A percentile compares a stretch with the other conserved stretches of the same genome.
Conservation (phyloP, 2,888 invertebrate genomes). For the Tupiocoris notatus region DNA sequence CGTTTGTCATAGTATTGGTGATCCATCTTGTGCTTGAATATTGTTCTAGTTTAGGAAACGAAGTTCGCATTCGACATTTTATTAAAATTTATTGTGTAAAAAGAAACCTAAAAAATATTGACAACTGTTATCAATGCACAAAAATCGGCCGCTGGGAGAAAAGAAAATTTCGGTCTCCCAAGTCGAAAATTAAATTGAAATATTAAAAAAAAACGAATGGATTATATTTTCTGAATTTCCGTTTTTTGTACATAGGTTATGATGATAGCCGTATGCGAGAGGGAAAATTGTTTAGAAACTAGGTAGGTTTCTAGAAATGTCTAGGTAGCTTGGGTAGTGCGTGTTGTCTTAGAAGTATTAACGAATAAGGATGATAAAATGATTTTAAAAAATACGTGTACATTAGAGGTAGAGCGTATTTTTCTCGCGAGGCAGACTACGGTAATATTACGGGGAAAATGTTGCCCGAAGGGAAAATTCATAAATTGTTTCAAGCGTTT, state of each 20-base stretch:
- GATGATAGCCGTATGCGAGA: not conserved
- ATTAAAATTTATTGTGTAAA: no score
- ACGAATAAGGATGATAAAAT: constrained; percentile 22
- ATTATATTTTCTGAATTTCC: constrained; percentile 30
- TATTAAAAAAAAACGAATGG: not conserved
- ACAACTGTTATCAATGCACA: not conserved
- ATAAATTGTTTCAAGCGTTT: no score
- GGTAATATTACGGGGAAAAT: no score
- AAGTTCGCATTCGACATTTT: not conserved
- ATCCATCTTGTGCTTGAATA: not conserved
- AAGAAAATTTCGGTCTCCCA: not conserved
- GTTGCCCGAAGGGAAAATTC: no score
- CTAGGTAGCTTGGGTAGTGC: constrained; percentile 30
- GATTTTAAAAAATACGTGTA: constrained; percentile 13
- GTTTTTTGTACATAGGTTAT: constrained; percentile 16
- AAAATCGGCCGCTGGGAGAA: not conserved
- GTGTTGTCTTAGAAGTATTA: constrained; percentile 24
- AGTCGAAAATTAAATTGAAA: not conserved
- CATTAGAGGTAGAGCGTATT: not conserved
- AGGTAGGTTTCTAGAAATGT: constrained; percentile 23
- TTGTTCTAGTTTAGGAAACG: not conserved
- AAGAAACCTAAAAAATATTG: no score
- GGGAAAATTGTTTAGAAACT: constrained; percentile 14
- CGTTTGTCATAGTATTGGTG: not conserved
- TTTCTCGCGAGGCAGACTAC: no score